Evolutionary conservation across 2,888 invertebrate genomes (phyloP).

Genomic region (Conomelus anceps): DNA sequence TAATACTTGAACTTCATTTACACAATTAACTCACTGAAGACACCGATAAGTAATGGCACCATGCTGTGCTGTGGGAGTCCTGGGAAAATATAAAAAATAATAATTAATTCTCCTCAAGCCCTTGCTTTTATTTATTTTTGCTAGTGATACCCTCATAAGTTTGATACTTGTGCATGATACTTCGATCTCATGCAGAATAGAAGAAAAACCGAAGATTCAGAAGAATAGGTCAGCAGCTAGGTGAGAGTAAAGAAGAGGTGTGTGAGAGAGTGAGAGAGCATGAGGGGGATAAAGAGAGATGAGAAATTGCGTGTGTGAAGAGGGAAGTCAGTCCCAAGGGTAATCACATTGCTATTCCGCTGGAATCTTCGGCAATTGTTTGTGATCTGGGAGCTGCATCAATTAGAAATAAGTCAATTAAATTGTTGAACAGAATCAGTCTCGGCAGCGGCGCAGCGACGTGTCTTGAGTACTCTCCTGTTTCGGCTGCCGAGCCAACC

Average conservation of each 20-base stretch:
- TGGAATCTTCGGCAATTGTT: not conserved
- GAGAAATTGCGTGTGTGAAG: not conserved
- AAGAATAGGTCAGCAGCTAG: not conserved
- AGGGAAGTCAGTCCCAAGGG: not conserved
- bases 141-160: no score
- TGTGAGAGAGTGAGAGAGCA: no score
- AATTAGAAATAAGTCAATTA: not conserved
- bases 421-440: not conserved
- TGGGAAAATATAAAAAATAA: no score
- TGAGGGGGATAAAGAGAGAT: not conserved
- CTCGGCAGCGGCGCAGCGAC: not conserved
- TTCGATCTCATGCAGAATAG: not conserved
- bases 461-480: not conserved
- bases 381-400: not conserved
- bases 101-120: no score
- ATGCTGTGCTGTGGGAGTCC: no score
- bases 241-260: no score
- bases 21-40: no score
- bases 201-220: not conserved
- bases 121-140: no score
- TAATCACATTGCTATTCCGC: not conserved
- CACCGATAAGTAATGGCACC: no score
- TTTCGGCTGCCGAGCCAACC: not conserved
- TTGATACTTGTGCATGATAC: no score
- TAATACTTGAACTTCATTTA: no score